phyloP scores from a whole-genome alignment of 2,888 invertebrate genomes.

The Neuroscelio doddi region DNA sequence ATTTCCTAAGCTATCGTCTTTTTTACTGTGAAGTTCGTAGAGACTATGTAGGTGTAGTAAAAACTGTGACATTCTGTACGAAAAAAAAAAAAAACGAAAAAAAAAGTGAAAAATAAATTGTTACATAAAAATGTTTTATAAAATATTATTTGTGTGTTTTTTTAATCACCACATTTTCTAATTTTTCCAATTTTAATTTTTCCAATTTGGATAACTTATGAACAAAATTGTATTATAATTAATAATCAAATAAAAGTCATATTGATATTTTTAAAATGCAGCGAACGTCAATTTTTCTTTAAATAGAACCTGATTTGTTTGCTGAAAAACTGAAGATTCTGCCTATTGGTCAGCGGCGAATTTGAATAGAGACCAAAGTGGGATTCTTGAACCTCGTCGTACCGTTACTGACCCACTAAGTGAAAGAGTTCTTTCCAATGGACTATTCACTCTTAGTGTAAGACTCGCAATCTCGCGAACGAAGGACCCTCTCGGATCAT shows the following conservation, averaged over 20 bases:
- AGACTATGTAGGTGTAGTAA: conserved; percentile 12
- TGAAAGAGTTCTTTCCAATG: conserved; percentile 61
- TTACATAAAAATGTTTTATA: conserved; percentile 65
- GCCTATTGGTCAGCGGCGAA: conserved; percentile 44
- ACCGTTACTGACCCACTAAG: conserved; percentile 71
- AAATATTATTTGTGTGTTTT: conserved; percentile 17
- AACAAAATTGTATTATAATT: too few species aligned
- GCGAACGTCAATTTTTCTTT: conserved; percentile 9
- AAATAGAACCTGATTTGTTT: conserved; percentile 14
- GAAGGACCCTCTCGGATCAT: conserved; percentile 50
- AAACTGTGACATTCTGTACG: too few species aligned
- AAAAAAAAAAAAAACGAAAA: conserved; percentile 35
- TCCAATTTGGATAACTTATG: too few species aligned
- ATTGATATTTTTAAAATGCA: neutral
- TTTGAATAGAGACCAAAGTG: conserved; percentile 53
- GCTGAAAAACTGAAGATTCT: conserved; percentile 9
- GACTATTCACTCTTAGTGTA: conserved; percentile 53
- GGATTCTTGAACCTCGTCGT: conserved; percentile 68
- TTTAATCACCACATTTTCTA: neutral
- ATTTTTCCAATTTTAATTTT: neutral
- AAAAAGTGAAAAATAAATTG: conserved; percentile 63
- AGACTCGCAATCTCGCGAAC: conserved; percentile 27
- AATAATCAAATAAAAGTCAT: neutral
- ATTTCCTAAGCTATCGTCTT: conserved; percentile 38
- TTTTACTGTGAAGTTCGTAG: conserved; percentile 6